Conservation (phyloP, 2,113 vertebrate genomes). For the Vidua chalybeata region DNA sequence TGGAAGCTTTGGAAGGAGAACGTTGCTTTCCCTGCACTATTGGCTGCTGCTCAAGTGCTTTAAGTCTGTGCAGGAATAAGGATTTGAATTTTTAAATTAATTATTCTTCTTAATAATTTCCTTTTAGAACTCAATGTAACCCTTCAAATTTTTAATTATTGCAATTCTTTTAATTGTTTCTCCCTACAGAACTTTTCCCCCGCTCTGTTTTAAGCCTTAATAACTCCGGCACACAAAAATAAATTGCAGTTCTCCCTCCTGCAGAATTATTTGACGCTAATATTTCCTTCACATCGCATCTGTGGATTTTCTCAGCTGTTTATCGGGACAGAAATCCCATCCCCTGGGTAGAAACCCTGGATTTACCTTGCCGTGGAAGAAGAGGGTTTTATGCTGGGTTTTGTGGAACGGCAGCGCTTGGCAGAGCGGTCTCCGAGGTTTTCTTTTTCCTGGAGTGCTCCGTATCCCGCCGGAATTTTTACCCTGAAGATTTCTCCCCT, state of each 20-base stretch:
- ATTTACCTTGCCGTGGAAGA: neutral
- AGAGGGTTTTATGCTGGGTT: neutral
- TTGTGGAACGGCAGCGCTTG: neutral
- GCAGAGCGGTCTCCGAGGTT: rapidly evolving
- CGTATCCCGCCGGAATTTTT: neutral
- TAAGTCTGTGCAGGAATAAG: neutral
- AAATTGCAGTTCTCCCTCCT: neutral
- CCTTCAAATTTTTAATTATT: neutral
- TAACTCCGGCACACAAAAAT: neutral
- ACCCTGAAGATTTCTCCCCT: neutral
- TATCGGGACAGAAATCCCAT: neutral
- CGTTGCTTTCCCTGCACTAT: neutral
- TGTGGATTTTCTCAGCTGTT: neutral
- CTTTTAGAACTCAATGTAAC: rapidly evolving
- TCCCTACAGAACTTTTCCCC: neutral
- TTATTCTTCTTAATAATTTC: neutral
- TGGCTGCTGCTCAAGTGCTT: neutral
- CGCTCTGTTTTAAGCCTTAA: neutral
- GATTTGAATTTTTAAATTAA: neutral
- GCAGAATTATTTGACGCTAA: neutral
- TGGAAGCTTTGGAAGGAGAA: neutral
- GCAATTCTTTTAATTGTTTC: neutral
- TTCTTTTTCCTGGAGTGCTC: neutral
- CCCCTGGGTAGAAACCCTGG: rapidly evolving
- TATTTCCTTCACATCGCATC: neutral